A percentile compares a stretch with the other conserved stretches of the same genome.
Evolutionary conservation across 2,797 vertebrate genomes (phyloP).

Genomic region (Eospalax fontanierii): DNA sequence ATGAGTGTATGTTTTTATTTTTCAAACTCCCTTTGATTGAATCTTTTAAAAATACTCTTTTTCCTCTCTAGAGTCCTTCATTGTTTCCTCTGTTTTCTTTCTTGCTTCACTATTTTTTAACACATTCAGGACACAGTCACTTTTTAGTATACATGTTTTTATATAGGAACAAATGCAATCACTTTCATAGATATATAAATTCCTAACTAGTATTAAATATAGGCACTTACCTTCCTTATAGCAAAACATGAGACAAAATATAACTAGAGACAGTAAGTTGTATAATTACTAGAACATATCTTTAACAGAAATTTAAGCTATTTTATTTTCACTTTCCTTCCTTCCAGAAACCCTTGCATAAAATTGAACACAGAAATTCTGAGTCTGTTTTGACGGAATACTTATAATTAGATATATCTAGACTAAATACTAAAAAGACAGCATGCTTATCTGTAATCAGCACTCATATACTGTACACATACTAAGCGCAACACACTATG

Average conservation of each 20-base stretch:
- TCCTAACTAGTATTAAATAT: neutral
- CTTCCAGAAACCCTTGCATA: neutral
- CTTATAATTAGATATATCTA: neutral
- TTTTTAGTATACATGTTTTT: neutral
- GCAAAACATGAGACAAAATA: neutral
- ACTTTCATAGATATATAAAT: neutral
- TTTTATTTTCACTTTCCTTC: neutral
- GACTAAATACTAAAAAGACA: neutral
- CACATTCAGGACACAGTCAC: neutral
- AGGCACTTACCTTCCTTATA: neutral
- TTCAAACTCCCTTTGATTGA: neutral
- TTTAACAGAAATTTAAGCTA: neutral
- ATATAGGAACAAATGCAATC: neutral
- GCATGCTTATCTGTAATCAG: neutral
- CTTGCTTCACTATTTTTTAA: neutral
- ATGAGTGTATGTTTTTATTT: neutral
- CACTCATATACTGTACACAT: neutral
- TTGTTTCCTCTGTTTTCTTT: neutral
- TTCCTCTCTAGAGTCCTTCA: neutral
- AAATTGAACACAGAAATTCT: neutral
- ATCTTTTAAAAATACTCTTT: neutral
- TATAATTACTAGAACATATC: neutral
- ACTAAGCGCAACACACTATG: accelerated
- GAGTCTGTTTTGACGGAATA: neutral
- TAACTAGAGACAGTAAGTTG: neutral